Conservation (phyloP, 2,797 vertebrate species). For the Acipenser oxyrinchus region DNA sequence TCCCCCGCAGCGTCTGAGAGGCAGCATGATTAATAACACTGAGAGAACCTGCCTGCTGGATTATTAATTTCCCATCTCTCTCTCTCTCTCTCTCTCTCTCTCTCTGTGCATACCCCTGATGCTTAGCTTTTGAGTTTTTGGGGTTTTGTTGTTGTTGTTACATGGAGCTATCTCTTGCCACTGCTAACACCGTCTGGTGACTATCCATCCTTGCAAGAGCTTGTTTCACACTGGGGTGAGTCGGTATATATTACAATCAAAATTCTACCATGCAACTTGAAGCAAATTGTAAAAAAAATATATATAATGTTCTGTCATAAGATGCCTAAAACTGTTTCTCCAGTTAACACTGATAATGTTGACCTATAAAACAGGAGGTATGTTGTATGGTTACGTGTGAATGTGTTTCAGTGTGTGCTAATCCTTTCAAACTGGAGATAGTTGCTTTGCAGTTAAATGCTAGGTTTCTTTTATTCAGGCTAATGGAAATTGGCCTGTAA, state of each 20-base stretch:
- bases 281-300: conserved; percentile 26
- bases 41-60: conserved; percentile 73
- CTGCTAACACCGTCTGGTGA: conserved; percentile 48
- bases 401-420: conserved; percentile 27
- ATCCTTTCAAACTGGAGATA: conserved; percentile 19
- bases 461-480: conserved; percentile 33
- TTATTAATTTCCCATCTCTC: conserved; percentile 74
- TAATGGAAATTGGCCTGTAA: conserved; percentile 41
- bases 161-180: conserved; percentile 59
- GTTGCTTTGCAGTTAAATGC: conserved; percentile 30
- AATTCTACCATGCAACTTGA: conserved; percentile 35
- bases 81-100: conserved; percentile 43
- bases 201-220: conserved; percentile 52
- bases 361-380: conserved; percentile 40
- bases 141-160: conserved; percentile 17
- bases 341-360: conserved; percentile 38
- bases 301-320: conserved; percentile 41
- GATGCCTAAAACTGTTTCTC: conserved; percentile 42
- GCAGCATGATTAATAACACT: conserved; percentile 73
- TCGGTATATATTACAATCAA: conserved; percentile 51
- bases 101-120: conserved; percentile 42
- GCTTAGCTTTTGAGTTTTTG: conserved; percentile 39
- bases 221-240: conserved; percentile 69
- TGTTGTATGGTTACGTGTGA: conserved; percentile 26
- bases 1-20: conserved; percentile 59